Evolutionary conservation across 2,888 invertebrate genomes (phyloP), one percentile per base, ranked within the genome.

Genomic region (Tortricodes alternella): DNA sequence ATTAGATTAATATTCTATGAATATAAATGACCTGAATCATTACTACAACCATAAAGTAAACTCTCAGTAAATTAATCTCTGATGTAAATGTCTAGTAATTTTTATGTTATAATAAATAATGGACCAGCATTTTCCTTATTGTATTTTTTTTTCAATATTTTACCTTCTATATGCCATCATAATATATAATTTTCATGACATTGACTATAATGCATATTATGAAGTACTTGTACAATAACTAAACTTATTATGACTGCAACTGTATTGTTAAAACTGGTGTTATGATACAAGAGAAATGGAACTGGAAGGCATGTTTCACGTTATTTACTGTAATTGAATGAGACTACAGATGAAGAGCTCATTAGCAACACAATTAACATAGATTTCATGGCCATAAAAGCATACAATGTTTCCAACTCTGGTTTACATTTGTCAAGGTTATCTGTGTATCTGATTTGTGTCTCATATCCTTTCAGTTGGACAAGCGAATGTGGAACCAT

Each of bases 291-390:
- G 34, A 23, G 21, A 32, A 34, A 34, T 21, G 46, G 34, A 44
- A 18, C 19, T 8, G 44, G 4, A 29, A 51, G 65, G 60, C 44
- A 18, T 55, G 61, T 65, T 67, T 63, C 55, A 63, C 65, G 59
- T 67, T 64, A 68, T 65, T 65, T 64, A 72, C 66, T 70, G 71
- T 73, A 73, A 69, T 60, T 56, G 63, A 66, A 71, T 63, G 72
- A 68, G 73, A 71, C 35, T 43, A 71, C 66, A 62, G 41, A 60
- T 69, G 56, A 63, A 58, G 43, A 59, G 63, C 66, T 78, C 72
- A 81, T 84, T 85, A 84, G 73, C 75, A 68, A 58, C 64, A 70
- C 73, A 78, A 83, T 89, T 85, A 85, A 70, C 82, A 76, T 76
- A 73, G 63, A 74, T 82, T 80, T 70, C 77, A 73, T 68, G 76